These are phyloP conservation scores for Himalopsyche kuldschensis DNA, from an alignment of 2,888 invertebrate species.

Conservation along the genomic window DNA sequence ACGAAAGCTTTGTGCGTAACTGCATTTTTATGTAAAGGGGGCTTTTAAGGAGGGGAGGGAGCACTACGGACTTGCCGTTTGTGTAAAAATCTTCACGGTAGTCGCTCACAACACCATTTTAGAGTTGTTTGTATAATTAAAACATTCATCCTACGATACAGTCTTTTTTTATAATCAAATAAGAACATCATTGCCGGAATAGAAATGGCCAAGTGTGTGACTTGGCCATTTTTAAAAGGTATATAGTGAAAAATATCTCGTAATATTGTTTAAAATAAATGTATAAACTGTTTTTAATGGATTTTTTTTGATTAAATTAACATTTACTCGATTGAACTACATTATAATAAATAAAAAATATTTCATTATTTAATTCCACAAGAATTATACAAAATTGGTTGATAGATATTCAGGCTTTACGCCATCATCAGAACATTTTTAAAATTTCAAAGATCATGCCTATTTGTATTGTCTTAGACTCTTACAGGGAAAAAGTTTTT, in stretches of 20 bases:
- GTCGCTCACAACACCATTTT: background rate
- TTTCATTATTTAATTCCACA: too few species aligned
- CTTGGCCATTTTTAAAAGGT: background rate
- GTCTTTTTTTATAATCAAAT: background rate
- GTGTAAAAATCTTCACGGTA: background rate
- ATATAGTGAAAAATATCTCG: background rate
- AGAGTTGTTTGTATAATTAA: background rate
- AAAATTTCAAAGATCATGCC: too few species aligned
- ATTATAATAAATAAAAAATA: too few species aligned
- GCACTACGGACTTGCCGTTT: background rate
- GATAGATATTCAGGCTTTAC: too few species aligned
- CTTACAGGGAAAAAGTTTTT: too few species aligned
- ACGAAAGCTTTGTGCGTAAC: conserved; percentile 21
- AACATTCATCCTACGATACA: background rate
- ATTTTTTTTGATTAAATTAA: too few species aligned
- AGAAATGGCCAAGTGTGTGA: background rate
- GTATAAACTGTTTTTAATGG: too few species aligned
- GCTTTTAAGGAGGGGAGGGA: conserved; percentile 1
- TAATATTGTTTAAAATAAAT: too few species aligned
- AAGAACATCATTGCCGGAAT: background rate
- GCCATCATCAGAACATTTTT: too few species aligned
- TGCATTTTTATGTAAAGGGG: conserved; percentile 35
- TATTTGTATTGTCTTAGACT: too few species aligned
- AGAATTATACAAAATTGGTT: too few species aligned
- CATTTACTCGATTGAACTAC: too few species aligned